Conservation (phyloP, 2,113 vertebrate genomes). For the Hystrix cristata region DNA sequence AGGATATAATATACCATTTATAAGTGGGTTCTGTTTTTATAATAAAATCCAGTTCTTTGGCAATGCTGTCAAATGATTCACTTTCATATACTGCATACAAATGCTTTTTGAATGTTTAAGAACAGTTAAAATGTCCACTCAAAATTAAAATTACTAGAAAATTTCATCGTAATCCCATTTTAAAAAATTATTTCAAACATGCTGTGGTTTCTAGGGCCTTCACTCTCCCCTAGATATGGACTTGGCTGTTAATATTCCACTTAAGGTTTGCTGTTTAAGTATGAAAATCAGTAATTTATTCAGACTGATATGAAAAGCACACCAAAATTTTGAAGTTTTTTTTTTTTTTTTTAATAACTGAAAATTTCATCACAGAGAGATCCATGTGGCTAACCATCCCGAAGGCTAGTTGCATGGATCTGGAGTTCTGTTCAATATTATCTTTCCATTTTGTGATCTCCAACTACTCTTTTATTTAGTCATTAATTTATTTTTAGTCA, state of each 20-base stretch:
- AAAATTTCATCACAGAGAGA: not conserved
- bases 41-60: not conserved
- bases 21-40: not conserved
- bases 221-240: not conserved
- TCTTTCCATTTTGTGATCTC: not conserved
- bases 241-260: not conserved
- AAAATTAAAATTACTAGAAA: not conserved
- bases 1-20: not conserved
- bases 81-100: not conserved
- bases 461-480: not conserved
- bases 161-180: not conserved
- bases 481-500: slow-evolving; percentile 25
- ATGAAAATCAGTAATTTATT: not conserved
- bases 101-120: not conserved
- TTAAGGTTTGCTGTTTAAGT: not conserved
- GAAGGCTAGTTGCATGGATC: not conserved
- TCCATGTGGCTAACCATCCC: too few species aligned
- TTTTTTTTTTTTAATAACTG: not conserved
- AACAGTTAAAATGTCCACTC: not conserved
- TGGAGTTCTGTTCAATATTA: not conserved
- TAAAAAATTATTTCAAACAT: not conserved
- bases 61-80: not conserved
- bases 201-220: not conserved
- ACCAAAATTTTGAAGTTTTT: not conserved
- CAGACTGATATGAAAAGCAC: not conserved